Percentiles rank a stretch among this genome's conserved stretches.
Evolutionary conservation across 2,113 vertebrate species (phyloP).

Genomic region (Peucedramus taeniatus): DNA sequence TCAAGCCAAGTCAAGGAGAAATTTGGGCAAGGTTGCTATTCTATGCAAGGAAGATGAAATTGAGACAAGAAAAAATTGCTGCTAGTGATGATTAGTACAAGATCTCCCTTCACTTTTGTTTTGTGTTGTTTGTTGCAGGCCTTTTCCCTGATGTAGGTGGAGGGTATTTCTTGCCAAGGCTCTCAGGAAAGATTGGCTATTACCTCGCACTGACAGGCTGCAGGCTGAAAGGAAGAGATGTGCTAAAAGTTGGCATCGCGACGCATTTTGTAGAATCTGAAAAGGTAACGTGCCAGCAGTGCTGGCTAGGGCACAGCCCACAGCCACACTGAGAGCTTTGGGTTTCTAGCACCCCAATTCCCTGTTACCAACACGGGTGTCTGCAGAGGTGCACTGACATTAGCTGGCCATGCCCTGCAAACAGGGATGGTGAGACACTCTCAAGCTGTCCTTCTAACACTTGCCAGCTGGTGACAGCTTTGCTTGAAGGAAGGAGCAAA

Average conservation of each 20-base stretch:
- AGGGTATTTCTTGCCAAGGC: slow-evolving; percentile 92
- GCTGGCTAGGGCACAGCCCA: not conserved
- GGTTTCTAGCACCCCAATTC: rapidly evolving
- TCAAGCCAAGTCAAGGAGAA: not conserved
- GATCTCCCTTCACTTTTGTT: not conserved
- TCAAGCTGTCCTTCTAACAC: not conserved
- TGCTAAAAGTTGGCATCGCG: slow-evolving; percentile 85
- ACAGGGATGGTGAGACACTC: rapidly evolving
- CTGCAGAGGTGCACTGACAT: not conserved
- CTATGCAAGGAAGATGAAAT: not conserved
- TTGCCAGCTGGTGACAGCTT: not conserved
- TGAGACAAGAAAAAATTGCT: not conserved
- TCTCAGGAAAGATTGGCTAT: slow-evolving; percentile 85
- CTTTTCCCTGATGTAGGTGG: slow-evolving; percentile 96
- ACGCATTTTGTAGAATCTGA: slow-evolving; percentile 90
- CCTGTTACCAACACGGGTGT: rapidly evolving
- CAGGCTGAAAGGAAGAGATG: slow-evolving; percentile 89
- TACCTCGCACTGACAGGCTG: slow-evolving; percentile 90
- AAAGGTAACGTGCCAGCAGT: slow-evolving; percentile 74
- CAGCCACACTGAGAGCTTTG: rapidly evolving
- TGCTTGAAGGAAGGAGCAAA: not conserved
- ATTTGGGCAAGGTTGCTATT: not conserved
- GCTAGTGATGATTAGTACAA: not conserved
- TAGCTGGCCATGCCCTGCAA: not conserved
- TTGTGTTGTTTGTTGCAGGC: slow-evolving; percentile 71